A percentile compares a stretch with the other conserved stretches of the same genome.
These are phyloP conservation scores for Acrocephalus arundinaceus DNA, from an alignment of 2,113 vertebrate species.

Conservation along the genomic window DNA sequence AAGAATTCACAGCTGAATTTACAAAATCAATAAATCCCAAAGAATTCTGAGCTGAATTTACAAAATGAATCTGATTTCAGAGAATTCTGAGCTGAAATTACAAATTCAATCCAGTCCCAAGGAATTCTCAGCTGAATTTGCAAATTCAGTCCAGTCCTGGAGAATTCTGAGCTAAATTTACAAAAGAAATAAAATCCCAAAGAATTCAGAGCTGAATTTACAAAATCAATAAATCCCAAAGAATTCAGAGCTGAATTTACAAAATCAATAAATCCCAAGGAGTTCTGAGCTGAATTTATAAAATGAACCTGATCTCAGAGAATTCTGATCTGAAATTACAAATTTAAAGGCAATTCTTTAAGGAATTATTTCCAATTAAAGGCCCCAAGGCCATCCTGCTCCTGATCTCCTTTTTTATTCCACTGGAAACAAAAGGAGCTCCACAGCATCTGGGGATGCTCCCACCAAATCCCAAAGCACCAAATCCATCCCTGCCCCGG, in stretches of 20 bases:
- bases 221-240: fast-evolving
- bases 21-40: background rate
- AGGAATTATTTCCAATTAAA: background rate
- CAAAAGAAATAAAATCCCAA: no score
- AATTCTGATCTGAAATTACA: background rate
- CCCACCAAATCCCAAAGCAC: background rate
- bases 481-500: background rate
- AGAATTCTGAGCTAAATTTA: background rate
- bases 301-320: background rate
- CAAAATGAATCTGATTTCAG: background rate
- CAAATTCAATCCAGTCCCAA: no score
- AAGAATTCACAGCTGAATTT: fast-evolving
- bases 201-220: background rate
- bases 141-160: no score
- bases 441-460: fast-evolving
- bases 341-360: background rate
- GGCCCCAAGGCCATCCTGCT: background rate
- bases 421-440: no score
- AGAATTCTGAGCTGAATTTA: background rate
- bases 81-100: background rate
- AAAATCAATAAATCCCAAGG: background rate
- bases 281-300: background rate
- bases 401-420: background rate
- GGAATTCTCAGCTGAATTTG: background rate
- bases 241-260: background rate